Percentiles rank a stretch among this genome's conserved stretches.
phyloP scores from a whole-genome alignment of 2,797 vertebrate species.

The Oophaga sylvatica region DNA sequence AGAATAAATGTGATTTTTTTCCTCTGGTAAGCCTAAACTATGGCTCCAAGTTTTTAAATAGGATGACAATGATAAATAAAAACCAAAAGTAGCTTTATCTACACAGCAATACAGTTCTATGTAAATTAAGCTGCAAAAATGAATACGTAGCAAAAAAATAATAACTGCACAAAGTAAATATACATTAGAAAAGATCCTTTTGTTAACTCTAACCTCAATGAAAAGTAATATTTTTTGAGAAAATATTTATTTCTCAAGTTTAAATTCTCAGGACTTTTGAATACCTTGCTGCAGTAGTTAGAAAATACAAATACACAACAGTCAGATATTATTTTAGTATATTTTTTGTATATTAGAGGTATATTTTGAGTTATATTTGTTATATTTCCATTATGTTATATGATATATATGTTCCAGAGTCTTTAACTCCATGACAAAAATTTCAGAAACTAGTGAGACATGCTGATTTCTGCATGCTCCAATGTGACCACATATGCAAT shows the following conservation, averaged over 20 bases:
- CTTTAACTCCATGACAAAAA: background rate
- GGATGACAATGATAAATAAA: background rate
- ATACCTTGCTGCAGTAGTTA: background rate
- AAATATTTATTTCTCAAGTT: background rate
- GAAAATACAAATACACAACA: background rate
- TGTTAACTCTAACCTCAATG: background rate
- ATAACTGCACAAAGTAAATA: background rate
- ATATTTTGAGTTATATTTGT: no score
- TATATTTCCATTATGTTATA: background rate
- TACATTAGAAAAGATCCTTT: background rate
- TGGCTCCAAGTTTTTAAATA: background rate
- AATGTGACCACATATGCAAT: background rate
- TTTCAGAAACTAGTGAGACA: background rate
- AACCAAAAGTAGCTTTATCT: conserved; percentile 5
- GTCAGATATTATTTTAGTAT: background rate
- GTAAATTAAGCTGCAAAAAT: background rate
- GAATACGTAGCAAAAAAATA: background rate
- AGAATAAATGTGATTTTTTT: background rate
- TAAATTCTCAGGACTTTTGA: background rate
- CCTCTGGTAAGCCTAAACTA: background rate
- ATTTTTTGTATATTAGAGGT: background rate
- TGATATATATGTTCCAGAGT: background rate
- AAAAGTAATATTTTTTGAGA: background rate
- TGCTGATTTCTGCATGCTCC: background rate
- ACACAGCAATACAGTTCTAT: background rate